These are phyloP conservation scores for Chelmon rostratus DNA, from an alignment of 2,797 vertebrate species.

Conservation along the genomic window DNA sequence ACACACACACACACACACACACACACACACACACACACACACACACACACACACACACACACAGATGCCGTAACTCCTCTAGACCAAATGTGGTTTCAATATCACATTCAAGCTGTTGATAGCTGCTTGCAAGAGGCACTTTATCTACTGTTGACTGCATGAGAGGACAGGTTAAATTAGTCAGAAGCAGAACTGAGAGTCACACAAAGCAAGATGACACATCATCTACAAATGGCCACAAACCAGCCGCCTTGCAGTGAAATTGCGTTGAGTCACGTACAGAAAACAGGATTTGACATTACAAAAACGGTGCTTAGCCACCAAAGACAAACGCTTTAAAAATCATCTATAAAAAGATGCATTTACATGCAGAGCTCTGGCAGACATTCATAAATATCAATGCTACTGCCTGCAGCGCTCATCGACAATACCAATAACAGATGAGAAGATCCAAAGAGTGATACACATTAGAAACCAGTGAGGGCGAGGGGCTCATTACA, in stretches of 20 bases:
- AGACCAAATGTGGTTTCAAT: slow-evolving; percentile 41
- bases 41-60: too few relatives aligned
- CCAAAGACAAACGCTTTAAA: not conserved
- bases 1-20: not conserved
- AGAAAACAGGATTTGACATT: slow-evolving; percentile 24
- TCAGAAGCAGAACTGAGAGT: slow-evolving; percentile 58
- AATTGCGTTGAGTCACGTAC: slow-evolving; percentile 36
- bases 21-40: too few relatives aligned
- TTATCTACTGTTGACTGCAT: slow-evolving; percentile 26
- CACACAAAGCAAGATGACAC: slow-evolving; percentile 41
- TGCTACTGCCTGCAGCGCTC: not conserved
- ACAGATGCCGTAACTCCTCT: slow-evolving; percentile 13
- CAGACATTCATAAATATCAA: not conserved
- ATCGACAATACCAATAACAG: not conserved
- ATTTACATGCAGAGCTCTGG: not conserved
- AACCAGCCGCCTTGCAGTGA: slow-evolving; percentile 23
- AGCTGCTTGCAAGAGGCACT: slow-evolving; percentile 21
- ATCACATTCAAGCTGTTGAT: slow-evolving; percentile 24
- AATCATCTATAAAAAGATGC: not conserved
- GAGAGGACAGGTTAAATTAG: slow-evolving; percentile 38
- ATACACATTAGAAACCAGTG: slow-evolving; percentile 24
- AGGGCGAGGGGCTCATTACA: slow-evolving; percentile 42
- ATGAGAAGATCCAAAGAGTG: slow-evolving; percentile 15
- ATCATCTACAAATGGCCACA: slow-evolving; percentile 41
- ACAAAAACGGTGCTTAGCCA: slow-evolving; percentile 1